These are phyloP conservation scores for Brachionus paranguensis DNA, from an alignment of 1,140 invertebrate genomes.

Conservation along the genomic window DNA sequence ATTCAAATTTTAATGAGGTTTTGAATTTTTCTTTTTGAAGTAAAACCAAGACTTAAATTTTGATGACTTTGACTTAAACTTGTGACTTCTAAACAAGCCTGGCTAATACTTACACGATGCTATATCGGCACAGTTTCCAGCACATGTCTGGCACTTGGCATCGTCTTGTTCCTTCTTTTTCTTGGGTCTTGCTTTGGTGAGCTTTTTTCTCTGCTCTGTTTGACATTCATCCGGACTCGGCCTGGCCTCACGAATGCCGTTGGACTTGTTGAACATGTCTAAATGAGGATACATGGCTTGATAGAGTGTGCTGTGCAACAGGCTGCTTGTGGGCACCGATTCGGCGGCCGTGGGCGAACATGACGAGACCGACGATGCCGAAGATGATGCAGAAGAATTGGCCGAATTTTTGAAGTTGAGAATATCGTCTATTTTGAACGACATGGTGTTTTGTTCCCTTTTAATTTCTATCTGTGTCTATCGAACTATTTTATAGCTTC, in stretches of 20 bases:
- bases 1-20: too few relatives aligned
- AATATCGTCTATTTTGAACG: conserved; percentile 35
- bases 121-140: background rate
- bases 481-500: background rate
- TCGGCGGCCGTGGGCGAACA: background rate
- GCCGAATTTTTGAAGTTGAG: background rate
- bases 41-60: too few relatives aligned
- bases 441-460: background rate
- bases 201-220: background rate
- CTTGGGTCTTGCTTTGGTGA: background rate
- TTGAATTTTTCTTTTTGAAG: too few relatives aligned
- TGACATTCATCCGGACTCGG: background rate
- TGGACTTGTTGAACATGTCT: background rate
- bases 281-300: background rate
- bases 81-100: too few relatives aligned
- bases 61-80: too few relatives aligned
- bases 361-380: background rate
- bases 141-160: background rate
- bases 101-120: background rate
- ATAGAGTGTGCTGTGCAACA: background rate
- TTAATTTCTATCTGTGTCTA: background rate
- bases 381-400: background rate
- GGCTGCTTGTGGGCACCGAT: background rate
- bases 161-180: background rate
- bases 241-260: too few relatives aligned